Evolutionary conservation across 2,113 vertebrate genomes (phyloP).

Genomic region (Seriola aureovittata): DNA sequence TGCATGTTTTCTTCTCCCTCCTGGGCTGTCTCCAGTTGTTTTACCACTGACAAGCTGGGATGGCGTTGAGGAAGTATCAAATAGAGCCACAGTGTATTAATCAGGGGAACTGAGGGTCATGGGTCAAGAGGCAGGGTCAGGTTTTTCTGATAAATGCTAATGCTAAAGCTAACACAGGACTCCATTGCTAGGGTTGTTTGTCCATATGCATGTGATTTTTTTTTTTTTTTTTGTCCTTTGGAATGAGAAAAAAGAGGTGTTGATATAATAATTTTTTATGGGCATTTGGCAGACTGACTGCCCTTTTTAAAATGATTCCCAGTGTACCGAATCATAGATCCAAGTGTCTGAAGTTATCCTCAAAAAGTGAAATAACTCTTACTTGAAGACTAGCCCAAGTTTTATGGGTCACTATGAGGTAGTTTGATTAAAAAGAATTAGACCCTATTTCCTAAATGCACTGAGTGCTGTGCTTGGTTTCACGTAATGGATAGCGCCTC

Average conservation of each 20-base stretch:
- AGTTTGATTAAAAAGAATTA: constrained; percentile 71
- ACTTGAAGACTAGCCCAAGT: constrained; percentile 44
- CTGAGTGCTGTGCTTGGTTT: constrained; percentile 63
- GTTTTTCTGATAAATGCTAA: constrained; percentile 67
- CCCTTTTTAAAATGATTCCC: constrained; percentile 31
- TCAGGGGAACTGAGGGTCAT: constrained; percentile 71
- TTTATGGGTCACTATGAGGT: constrained; percentile 62
- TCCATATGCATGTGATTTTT: neutral
- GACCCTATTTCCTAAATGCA: constrained; percentile 62
- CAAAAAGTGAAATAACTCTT: constrained; percentile 40
- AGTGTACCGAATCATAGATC: constrained; percentile 23
- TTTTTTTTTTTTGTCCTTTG: neutral
- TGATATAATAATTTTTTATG: constrained; percentile 33
- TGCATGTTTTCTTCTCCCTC: constrained; percentile 83
- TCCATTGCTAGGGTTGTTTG: constrained; percentile 30
- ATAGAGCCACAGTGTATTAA: constrained; percentile 80
- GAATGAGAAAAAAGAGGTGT: neutral
- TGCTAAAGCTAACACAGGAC: constrained; percentile 58
- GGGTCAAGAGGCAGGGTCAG: constrained; percentile 70
- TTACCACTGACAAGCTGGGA: constrained; percentile 81
- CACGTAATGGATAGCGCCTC: constrained; percentile 73
- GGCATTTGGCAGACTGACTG: constrained; percentile 46
- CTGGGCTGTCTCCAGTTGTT: constrained; percentile 81
- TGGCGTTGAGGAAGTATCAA: constrained; percentile 81
- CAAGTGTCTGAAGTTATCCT: constrained; percentile 48